Evolutionary conservation across 2,888 invertebrate genomes (phyloP).

Genomic region (Ennomos erosarius): DNA sequence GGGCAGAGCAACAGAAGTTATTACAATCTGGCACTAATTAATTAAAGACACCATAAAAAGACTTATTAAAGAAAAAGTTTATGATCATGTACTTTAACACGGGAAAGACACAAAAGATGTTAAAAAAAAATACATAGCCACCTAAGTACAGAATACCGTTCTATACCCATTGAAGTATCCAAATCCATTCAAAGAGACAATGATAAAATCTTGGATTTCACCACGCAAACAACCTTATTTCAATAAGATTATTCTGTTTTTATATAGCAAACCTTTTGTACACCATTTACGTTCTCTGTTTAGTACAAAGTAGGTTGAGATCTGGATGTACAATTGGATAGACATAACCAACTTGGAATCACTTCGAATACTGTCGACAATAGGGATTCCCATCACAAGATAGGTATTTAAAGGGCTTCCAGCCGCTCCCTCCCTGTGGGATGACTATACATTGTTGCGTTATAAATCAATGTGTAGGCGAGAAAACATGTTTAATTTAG

Average conservation of each 20-base stretch:
- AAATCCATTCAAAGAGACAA: slow-evolving; percentile 24
- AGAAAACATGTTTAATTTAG: slow-evolving; percentile 57
- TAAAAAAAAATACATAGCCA: not conserved
- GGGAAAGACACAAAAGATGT: too few species aligned
- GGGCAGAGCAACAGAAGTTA: too few species aligned
- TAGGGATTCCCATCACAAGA: slow-evolving; percentile 60
- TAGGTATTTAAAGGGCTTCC: slow-evolving; percentile 57
- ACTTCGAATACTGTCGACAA: slow-evolving; percentile 44
- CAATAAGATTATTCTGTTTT: slow-evolving; percentile 51
- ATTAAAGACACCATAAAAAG: too few species aligned
- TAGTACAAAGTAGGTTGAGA: slow-evolving; percentile 41
- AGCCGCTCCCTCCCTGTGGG: slow-evolving; percentile 50
- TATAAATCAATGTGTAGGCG: slow-evolving; percentile 59
- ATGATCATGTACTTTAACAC: too few species aligned
- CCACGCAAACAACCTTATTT: slow-evolving; percentile 44
- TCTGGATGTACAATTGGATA: slow-evolving; percentile 36
- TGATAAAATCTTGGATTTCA: slow-evolving; percentile 40
- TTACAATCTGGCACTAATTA: too few species aligned
- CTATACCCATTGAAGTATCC: slow-evolving; percentile 10
- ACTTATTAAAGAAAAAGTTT: too few species aligned
- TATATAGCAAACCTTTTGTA: slow-evolving; percentile 44
- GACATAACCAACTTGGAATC: slow-evolving; percentile 18
- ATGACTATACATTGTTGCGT: slow-evolving; percentile 62
- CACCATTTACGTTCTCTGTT: slow-evolving; percentile 44
- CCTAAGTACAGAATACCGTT: slow-evolving; percentile 1